Percentiles rank a stretch among this genome's conserved stretches.
Conservation (phyloP, 2,888 invertebrate species). For the Zygogramma bicolorata region DNA sequence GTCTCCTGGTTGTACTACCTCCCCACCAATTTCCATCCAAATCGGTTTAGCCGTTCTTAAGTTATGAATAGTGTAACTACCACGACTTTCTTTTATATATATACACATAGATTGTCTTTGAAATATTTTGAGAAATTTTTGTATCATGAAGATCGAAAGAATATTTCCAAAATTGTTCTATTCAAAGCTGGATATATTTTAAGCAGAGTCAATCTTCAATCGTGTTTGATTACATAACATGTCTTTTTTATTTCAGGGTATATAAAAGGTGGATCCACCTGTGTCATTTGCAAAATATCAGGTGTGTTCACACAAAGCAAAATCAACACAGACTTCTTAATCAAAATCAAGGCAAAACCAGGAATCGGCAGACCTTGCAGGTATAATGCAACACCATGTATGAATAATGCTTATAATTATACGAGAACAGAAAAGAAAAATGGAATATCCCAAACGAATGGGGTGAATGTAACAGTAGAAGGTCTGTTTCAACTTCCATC, state of each 20-base stretch:
- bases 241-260: conserved; percentile 35
- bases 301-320: conserved; percentile 50
- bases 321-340: conserved; percentile 54
- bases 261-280: conserved; percentile 47
- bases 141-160: too few species aligned
- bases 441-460: conserved; percentile 12
- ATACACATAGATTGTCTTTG: too few species aligned
- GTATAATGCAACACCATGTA: conserved; percentile 49
- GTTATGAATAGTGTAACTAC: too few species aligned
- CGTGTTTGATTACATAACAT: background rate
- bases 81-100: too few species aligned
- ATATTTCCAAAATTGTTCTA: too few species aligned
- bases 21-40: too few species aligned
- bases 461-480: conserved; percentile 54
- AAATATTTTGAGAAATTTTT: too few species aligned
- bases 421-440: conserved; percentile 25
- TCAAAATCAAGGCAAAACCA: conserved; percentile 58
- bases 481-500: conserved; percentile 55
- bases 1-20: too few species aligned
- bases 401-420: conserved; percentile 22
- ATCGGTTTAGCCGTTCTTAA: too few species aligned
- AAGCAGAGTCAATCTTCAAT: too few species aligned
- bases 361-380: conserved; percentile 60
- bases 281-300: conserved; percentile 49
- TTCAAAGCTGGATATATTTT: too few species aligned